Conservation (phyloP, 2,113 vertebrate species). For the Microcebus lehilahytsara region DNA sequence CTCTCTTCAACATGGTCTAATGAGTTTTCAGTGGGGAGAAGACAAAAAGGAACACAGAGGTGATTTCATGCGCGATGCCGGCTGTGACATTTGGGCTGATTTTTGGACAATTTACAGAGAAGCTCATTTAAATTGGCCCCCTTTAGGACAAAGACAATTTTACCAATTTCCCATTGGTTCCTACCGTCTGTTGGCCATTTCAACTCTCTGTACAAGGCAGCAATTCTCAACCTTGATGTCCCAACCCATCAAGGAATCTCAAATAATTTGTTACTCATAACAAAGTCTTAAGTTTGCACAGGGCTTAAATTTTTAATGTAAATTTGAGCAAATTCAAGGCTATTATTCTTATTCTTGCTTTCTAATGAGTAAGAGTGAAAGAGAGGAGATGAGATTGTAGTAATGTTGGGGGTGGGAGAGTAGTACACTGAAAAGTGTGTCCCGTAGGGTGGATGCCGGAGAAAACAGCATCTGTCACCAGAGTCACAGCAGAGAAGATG, state of each 20-base stretch:
- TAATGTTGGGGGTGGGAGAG: background rate
- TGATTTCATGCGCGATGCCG: fast-evolving
- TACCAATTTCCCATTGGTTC: background rate
- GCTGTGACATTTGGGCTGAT: background rate
- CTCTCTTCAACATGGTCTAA: background rate
- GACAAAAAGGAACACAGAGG: background rate
- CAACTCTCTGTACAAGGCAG: no score
- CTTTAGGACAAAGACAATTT: background rate
- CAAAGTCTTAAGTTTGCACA: background rate
- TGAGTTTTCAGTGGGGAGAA: background rate
- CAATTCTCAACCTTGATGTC: background rate
- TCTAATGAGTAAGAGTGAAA: background rate
- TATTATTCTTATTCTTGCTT: background rate
- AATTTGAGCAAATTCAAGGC: background rate
- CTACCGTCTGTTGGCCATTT: background rate
- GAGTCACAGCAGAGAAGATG: background rate
- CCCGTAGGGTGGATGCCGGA: background rate
- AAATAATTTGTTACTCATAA: background rate
- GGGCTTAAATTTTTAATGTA: background rate
- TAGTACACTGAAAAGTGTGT: fast-evolving
- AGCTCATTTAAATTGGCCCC: background rate
- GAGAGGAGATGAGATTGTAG: background rate
- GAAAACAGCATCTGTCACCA: background rate
- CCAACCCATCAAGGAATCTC: background rate
- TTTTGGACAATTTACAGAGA: background rate